A percentile compares a stretch with the other conserved stretches of the same genome.
Conservation (phyloP, 2,888 invertebrate genomes). For the Morpho helenor region DNA sequence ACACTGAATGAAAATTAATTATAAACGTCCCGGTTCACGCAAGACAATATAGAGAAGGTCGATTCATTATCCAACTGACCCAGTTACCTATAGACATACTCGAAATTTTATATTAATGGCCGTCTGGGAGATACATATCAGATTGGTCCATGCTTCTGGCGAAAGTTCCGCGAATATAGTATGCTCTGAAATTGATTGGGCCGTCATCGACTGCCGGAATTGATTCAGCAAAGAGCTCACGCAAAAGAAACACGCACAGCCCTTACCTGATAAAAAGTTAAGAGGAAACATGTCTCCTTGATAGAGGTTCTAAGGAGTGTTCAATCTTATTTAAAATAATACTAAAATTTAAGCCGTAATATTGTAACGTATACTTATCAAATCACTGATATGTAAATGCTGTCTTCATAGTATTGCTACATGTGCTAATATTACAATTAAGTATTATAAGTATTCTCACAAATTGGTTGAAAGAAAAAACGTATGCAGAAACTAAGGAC, state of each 20-base stretch:
- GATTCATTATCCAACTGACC: conserved; percentile 20
- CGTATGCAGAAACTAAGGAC: too few relatives aligned
- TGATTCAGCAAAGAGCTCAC: conserved; percentile 51
- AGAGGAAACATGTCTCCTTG: not conserved
- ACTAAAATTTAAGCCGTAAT: not conserved
- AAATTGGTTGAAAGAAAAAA: too few relatives aligned
- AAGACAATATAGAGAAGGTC: conserved; percentile 13
- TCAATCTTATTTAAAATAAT: not conserved
- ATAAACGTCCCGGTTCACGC: not conserved
- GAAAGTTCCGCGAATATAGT: conserved; percentile 68
- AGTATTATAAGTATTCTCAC: too few relatives aligned
- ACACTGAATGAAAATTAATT: conserved; percentile 5
- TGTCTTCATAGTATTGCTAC: too few relatives aligned
- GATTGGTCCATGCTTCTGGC: conserved; percentile 55
- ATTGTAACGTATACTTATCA: too few relatives aligned
- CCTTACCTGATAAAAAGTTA: conserved; percentile 46
- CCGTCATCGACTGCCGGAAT: conserved; percentile 58
- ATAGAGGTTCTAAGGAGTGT: not conserved
- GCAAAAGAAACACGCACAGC: conserved; percentile 61
- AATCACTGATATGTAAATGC: too few relatives aligned
- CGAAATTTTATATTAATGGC: conserved; percentile 36
- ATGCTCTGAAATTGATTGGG: conserved; percentile 69
- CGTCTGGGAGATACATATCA: conserved; percentile 53
- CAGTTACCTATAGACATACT: conserved; percentile 31
- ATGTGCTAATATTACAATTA: too few relatives aligned